Evolutionary conservation across 2,113 vertebrate genomes (phyloP).

Genomic region (Lepus europaeus): DNA sequence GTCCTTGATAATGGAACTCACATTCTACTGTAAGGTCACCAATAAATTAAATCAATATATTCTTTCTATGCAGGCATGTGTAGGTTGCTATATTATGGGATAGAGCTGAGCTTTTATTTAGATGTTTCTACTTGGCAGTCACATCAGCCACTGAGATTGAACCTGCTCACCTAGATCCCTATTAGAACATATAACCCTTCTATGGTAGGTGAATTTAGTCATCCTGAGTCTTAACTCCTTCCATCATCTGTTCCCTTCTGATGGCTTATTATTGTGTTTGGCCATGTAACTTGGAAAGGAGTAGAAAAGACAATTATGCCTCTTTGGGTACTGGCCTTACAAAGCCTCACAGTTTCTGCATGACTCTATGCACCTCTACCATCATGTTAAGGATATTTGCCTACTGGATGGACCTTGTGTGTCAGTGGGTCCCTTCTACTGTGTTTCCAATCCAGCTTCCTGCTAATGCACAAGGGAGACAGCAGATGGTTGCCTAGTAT

Average conservation of each 20-base stretch:
- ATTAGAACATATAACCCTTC: background rate
- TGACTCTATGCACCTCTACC: background rate
- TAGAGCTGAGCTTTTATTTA: background rate
- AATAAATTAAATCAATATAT: background rate
- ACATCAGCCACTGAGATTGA: background rate
- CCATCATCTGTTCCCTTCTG: background rate
- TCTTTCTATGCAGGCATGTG: too few species aligned
- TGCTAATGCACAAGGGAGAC: too few species aligned
- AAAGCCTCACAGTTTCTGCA: background rate
- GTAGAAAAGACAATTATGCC: background rate
- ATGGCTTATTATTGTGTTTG: background rate
- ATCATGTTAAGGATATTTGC: background rate
- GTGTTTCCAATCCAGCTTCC: too few species aligned
- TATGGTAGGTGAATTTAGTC: background rate
- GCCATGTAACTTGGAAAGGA: background rate
- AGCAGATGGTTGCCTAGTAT: too few species aligned
- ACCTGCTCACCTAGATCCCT: background rate
- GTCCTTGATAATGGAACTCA: too few species aligned
- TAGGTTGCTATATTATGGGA: background rate
- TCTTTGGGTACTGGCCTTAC: background rate
- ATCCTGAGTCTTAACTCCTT: background rate
- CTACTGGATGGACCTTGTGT: too few species aligned
- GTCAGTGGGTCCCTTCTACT: too few species aligned
- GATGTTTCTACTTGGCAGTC: rapidly evolving
- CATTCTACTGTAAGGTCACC: background rate